Percentiles rank a stretch among this genome's conserved stretches.
Conservation (phyloP, 2,888 invertebrate species). For the Ditylenchus weischeri region DNA sequence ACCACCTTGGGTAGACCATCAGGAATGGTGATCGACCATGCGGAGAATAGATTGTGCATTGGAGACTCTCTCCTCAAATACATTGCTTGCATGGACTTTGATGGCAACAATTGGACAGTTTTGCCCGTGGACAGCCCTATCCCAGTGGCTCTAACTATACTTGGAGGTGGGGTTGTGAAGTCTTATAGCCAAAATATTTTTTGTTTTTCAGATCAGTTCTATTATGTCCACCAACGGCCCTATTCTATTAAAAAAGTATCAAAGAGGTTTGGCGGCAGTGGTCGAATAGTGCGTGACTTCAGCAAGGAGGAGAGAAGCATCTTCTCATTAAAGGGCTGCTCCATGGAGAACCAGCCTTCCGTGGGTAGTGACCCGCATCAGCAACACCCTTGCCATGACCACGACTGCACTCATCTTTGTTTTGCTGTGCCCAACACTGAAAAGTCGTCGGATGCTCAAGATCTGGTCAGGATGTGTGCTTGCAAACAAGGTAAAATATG, state of each 20-base stretch:
- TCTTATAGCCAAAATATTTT: too few species aligned
- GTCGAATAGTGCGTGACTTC: constrained; percentile 49
- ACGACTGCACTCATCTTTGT: constrained; percentile 89
- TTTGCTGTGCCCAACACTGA: constrained; percentile 64
- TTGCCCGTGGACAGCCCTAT: constrained; percentile 49
- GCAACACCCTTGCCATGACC: constrained; percentile 66
- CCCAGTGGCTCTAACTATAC: constrained; percentile 52
- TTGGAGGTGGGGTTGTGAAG: constrained; percentile 38
- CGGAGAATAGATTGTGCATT: constrained; percentile 60
- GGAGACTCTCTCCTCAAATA: constrained; percentile 68
- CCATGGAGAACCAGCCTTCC: constrained; percentile 51
- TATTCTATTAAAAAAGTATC: constrained; percentile 82
- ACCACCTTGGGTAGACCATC: constrained; percentile 60
- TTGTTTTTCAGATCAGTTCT: constrained; percentile 73
- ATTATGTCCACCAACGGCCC: constrained; percentile 92
- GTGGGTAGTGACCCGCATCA: constrained; percentile 24
- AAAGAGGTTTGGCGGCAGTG: constrained; percentile 73
- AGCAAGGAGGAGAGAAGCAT: constrained; percentile 50
- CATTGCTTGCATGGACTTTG: constrained; percentile 60
- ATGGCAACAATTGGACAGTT: constrained; percentile 43
- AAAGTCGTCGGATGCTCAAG: constrained; percentile 18
- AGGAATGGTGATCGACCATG: constrained; percentile 60
- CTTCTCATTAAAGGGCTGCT: constrained; percentile 54
- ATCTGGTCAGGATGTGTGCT: constrained; percentile 48
- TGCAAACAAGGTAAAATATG: constrained; percentile 43